Evolutionary conservation across 2,797 vertebrate species (phyloP).

Genomic region (Thamnophis elegans): DNA sequence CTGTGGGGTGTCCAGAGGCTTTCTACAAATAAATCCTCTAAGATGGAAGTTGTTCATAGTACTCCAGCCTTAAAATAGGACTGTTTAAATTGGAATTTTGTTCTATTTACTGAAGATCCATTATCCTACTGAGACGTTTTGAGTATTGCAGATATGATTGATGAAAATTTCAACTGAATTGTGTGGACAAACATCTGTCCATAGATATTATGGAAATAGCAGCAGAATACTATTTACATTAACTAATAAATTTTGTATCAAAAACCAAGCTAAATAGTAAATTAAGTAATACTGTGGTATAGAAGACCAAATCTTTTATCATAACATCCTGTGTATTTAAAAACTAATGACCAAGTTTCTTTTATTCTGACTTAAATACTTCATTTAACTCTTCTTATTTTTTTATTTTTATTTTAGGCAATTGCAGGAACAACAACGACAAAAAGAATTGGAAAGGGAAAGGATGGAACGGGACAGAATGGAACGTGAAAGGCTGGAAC

Average conservation of each 20-base stretch:
- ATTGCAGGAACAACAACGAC: constrained; percentile 83
- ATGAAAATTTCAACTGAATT: background rate
- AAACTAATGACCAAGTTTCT: constrained; percentile 25
- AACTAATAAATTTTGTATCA: background rate
- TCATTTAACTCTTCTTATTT: constrained; percentile 38
- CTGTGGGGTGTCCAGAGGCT: background rate
- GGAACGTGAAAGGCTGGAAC: constrained; percentile 77
- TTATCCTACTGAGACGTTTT: background rate
- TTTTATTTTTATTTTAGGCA: constrained; percentile 70
- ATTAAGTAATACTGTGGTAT: background rate
- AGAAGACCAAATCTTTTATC: background rate
- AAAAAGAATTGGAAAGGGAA: constrained; percentile 80
- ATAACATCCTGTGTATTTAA: constrained; percentile 20
- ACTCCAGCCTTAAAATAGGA: background rate
- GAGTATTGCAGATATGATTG: background rate
- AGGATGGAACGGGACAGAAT: constrained; percentile 81
- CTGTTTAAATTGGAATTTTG: background rate
- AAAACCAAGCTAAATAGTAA: background rate
- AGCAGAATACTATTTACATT: background rate
- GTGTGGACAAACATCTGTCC: background rate
- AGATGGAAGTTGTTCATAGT: background rate
- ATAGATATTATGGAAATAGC: background rate
- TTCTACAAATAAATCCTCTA: background rate
- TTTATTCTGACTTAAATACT: constrained; percentile 19
- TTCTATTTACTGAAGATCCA: background rate